These are phyloP conservation scores for Grantiella picta DNA, from an alignment of 2,113 vertebrate species.

Conservation along the genomic window DNA sequence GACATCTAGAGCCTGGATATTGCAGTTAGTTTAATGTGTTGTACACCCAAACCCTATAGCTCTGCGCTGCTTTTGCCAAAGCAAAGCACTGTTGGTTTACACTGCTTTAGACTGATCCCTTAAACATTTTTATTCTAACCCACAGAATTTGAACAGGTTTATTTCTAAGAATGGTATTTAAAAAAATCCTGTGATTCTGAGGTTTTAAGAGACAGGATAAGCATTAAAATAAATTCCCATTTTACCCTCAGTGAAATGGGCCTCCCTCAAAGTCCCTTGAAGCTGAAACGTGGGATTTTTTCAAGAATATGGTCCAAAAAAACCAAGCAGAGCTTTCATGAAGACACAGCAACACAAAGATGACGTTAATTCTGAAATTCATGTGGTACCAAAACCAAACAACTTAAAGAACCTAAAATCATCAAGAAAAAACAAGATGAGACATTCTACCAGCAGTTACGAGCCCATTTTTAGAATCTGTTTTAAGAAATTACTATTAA, in stretches of 20 bases:
- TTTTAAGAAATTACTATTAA: not conserved
- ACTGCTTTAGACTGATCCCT: not conserved
- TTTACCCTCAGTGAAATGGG: not conserved
- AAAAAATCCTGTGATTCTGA: not conserved
- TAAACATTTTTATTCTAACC: not conserved
- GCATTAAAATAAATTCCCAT: not conserved
- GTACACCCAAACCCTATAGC: not conserved
- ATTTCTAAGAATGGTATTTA: not conserved
- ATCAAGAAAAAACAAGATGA: not conserved
- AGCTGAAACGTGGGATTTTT: not conserved
- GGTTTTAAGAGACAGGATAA: not conserved
- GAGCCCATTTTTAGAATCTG: not conserved
- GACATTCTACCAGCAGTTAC: not conserved
- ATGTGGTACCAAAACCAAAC: not conserved
- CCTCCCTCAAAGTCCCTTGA: not conserved
- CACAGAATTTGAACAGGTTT: not conserved
- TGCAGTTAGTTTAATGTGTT: not conserved
- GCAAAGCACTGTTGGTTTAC: not conserved
- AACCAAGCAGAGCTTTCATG: not conserved
- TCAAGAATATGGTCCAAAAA: not conserved
- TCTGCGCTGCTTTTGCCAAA: not conserved
- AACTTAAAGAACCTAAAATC: not conserved
- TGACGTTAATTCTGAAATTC: not conserved
- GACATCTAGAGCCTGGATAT: conserved; percentile 40
- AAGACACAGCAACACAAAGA: not conserved